Evolutionary conservation across 2,888 invertebrate species (phyloP).

Genomic region (Drosophila limbata): DNA sequence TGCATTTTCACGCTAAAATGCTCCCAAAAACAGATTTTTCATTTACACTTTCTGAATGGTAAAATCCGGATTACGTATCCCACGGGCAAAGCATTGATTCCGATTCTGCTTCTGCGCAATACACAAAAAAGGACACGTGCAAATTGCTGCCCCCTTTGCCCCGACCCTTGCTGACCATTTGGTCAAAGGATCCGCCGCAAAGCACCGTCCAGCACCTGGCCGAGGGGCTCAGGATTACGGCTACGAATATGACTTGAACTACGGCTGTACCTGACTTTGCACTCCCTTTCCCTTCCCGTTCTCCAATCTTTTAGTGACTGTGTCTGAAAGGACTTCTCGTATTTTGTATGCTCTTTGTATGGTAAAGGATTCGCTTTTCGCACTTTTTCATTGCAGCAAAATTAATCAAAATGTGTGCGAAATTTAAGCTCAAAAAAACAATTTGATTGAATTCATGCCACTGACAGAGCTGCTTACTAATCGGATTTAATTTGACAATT

Average conservation of each 20-base stretch:
- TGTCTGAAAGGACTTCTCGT: slow-evolving; percentile 67
- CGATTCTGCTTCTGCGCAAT: slow-evolving; percentile 73
- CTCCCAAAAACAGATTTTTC: slow-evolving; percentile 84
- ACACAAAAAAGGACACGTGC: slow-evolving; percentile 34
- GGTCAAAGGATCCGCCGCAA: slow-evolving; percentile 62
- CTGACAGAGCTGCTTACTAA: slow-evolving; percentile 1
- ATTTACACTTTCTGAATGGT: slow-evolving; percentile 83
- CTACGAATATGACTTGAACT: slow-evolving; percentile 45
- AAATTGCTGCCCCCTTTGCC: slow-evolving; percentile 24
- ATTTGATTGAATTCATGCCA: slow-evolving; percentile 27
- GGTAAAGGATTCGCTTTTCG: slow-evolving; percentile 62
- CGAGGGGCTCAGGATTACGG: slow-evolving; percentile 31
- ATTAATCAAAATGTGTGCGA: slow-evolving; percentile 80
- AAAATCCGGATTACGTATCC: slow-evolving; percentile 84
- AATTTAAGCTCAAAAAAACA: slow-evolving; percentile 67
- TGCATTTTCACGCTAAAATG: slow-evolving; percentile 85
- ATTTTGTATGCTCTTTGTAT: slow-evolving; percentile 79
- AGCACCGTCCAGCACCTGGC: slow-evolving; percentile 20
- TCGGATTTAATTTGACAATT: slow-evolving; percentile 9
- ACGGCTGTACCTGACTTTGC: slow-evolving; percentile 21
- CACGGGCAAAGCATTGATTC: slow-evolving; percentile 81
- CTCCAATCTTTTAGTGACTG: not conserved
- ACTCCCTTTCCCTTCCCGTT: slow-evolving; percentile 3
- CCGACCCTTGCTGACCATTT: slow-evolving; percentile 28
- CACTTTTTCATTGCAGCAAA: slow-evolving; percentile 61